Base-by-base conservation (phyloP, 2,888 invertebrate species). In the Imbricaverruca yamaguchii region DNA sequence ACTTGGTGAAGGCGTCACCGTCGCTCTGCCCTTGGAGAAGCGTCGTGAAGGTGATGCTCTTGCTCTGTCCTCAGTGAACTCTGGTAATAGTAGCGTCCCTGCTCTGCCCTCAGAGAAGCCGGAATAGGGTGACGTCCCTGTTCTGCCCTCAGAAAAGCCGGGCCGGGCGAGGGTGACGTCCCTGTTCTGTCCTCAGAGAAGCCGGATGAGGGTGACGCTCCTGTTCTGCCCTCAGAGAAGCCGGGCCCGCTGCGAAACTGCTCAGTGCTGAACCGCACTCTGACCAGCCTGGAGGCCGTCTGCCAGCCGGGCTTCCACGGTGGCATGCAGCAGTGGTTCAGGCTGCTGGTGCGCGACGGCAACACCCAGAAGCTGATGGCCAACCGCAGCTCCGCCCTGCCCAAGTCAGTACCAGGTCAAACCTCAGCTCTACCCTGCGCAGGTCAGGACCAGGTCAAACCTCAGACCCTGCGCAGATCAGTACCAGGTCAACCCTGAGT, bases 231-330 rank as follows among this genome's bases (percentile, higher is more conserved):
- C 61, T 15, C 77, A 86, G 86, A 85, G 81, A 84, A 85, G 63
- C 86, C 86, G 15, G 85, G 85, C 80, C 84, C 85, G 9, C 83
- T 86, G 21, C 83, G 83, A 67, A 85, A 85, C 81, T 86, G 86
- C 82, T 85, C 84, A 10, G 84, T 85, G 23, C 83, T 83, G 55
- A 86, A 86, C 82, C 84, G 84, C 80, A 85, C 85, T 10, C 83
- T 84, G 61, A 84, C 84, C 67, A 83, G 85, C 11, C 80, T 85
- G 57, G 82, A 83, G 80, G 84, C 85, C 23, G 83, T 84, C 55
- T 86, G 86, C 82, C 74, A 81, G 6, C 83, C 85, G 55, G 85
- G 86, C 53, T 85, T 85, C 81, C 85, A 85, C 80, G 86, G 86
- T 18, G 86, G 86, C 23, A 81, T 85, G 78, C 81, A 83, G 53